Evolutionary conservation across 2,113 vertebrate genomes (phyloP).

Genomic region (Coracopsis vasa): DNA sequence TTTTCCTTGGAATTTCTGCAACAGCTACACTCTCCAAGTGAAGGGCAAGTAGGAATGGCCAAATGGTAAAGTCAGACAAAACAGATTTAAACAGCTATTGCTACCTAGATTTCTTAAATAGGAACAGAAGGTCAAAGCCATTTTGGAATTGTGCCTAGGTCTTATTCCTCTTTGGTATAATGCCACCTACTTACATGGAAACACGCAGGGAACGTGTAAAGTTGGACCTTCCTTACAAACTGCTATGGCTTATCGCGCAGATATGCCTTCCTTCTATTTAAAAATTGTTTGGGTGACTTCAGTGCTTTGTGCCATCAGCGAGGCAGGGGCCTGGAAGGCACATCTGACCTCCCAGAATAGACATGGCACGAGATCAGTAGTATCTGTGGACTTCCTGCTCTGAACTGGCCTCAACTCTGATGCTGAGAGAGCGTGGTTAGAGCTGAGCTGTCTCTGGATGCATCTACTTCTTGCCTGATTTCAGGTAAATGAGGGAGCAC

Average conservation of each 20-base stretch:
- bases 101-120: background rate
- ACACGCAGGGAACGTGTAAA: background rate
- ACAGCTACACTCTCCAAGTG: background rate
- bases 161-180: background rate
- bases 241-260: background rate
- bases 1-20: slow-evolving; percentile 50
- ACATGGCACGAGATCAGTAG: background rate
- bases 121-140: background rate
- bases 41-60: background rate
- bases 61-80: background rate
- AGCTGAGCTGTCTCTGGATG: background rate
- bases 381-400: slow-evolving; percentile 22
- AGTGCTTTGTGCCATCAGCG: background rate
- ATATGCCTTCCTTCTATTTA: slow-evolving; percentile 32
- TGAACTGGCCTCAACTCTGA: background rate
- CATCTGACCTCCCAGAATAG: slow-evolving; percentile 18
- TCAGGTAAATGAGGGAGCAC: background rate
- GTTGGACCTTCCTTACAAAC: slow-evolving; percentile 34
- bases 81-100: background rate
- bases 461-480: background rate
- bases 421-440: background rate
- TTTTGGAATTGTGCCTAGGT: slow-evolving; percentile 3
- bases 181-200: slow-evolving; percentile 30
- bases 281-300: slow-evolving; percentile 32
- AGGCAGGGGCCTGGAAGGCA: background rate